A percentile compares a stretch with the other conserved stretches of the same genome.
phyloP scores from a whole-genome alignment of 2,797 vertebrate genomes.

The Takifugu ocellatus region DNA sequence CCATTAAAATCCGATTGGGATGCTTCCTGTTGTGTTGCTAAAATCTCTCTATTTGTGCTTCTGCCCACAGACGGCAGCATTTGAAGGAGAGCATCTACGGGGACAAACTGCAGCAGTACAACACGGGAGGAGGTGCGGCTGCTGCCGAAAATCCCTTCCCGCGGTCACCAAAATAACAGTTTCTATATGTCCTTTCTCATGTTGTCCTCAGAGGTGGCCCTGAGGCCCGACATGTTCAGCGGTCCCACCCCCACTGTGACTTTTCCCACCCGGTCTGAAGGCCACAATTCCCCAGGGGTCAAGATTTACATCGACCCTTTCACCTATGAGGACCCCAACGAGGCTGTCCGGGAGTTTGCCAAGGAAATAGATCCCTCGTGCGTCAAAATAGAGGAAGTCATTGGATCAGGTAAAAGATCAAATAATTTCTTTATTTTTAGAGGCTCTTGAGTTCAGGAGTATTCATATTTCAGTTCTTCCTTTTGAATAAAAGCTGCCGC shows the following conservation, averaged over 20 bases:
- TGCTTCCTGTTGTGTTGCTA: neutral
- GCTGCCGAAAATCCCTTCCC: rapidly evolving
- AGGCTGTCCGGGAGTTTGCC: constrained; percentile 92
- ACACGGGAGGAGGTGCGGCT: constrained; percentile 83
- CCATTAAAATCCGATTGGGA: neutral
- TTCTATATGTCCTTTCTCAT: constrained; percentile 1
- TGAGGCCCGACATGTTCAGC: constrained; percentile 72
- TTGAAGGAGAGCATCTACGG: constrained; percentile 91
- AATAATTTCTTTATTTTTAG: neutral
- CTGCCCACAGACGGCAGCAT: constrained; percentile 78
- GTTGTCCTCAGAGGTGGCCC: constrained; percentile 58
- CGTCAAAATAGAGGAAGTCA: constrained; percentile 96
- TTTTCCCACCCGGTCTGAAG: constrained; percentile 76
- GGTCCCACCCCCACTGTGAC: constrained; percentile 68
- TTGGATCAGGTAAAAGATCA: constrained; percentile 86
- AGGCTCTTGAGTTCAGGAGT: neutral
- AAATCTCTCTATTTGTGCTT: constrained; percentile 5
- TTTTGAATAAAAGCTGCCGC: too few species aligned
- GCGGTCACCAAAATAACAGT: neutral
- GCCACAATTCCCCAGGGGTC: constrained; percentile 85
- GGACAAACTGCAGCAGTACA: constrained; percentile 93
- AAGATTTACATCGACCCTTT: constrained; percentile 98
- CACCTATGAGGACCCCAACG: constrained; percentile 94
- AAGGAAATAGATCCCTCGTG: constrained; percentile 95
- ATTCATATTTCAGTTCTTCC: neutral